These are phyloP conservation scores for Henicopernis longicauda DNA, from an alignment of 2,113 vertebrate species.

Conservation along the genomic window DNA sequence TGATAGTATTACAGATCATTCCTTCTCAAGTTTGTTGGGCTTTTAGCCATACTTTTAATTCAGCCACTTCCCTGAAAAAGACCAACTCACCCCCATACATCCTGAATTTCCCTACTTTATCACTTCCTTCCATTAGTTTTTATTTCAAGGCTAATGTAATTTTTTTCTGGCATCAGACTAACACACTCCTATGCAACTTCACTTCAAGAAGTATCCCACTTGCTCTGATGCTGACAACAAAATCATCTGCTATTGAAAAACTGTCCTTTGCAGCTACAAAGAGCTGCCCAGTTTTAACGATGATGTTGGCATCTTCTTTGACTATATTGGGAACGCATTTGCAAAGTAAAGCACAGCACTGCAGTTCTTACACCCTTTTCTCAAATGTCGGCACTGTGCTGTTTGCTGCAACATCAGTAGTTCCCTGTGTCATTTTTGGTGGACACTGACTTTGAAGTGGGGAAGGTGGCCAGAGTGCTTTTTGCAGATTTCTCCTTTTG, in stretches of 20 bases:
- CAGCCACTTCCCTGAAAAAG: not conserved
- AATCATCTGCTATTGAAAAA: not conserved
- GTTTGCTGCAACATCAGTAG: not conserved
- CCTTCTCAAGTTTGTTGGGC: not conserved
- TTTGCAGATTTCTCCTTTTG: not conserved
- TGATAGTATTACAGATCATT: not conserved
- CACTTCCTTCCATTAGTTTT: not conserved
- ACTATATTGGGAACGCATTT: not conserved
- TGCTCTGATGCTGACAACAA: not conserved
- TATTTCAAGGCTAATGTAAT: not conserved
- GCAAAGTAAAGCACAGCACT: constrained; percentile 11
- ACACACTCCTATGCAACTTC: not conserved
- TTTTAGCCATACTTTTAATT: not conserved
- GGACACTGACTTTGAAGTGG: not conserved
- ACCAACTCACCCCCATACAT: not conserved
- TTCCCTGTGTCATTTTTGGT: not conserved
- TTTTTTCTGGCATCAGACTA: not conserved
- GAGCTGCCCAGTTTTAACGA: constrained; percentile 29
- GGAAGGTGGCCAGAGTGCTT: not conserved
- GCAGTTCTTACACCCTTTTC: not conserved
- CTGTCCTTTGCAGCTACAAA: constrained; percentile 1
- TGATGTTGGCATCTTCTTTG: constrained; percentile 33
- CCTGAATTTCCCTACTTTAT: not conserved
- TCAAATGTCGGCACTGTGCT: not conserved
- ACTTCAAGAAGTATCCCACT: not conserved